Conservation (phyloP, 2,113 vertebrate species). For the human region DNA sequence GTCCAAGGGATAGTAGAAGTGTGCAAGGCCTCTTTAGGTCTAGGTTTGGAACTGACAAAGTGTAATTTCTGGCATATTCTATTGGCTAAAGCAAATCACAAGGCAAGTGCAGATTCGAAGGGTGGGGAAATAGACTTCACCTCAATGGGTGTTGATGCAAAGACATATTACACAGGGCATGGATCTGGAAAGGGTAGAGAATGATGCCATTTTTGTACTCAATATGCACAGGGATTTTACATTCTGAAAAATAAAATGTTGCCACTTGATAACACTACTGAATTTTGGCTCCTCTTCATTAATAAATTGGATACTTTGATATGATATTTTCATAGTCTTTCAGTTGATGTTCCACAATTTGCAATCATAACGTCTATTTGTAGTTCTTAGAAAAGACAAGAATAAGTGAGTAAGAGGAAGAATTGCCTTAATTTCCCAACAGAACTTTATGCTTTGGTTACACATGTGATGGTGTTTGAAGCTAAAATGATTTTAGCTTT, state of each 20-base stretch:
- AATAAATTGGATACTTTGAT: not conserved
- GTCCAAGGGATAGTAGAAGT: not conserved
- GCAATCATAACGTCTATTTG: not conserved
- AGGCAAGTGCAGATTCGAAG: not conserved
- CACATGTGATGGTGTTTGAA: not conserved
- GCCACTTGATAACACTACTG: not conserved
- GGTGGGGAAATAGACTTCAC: not conserved
- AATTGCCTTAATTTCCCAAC: not conserved
- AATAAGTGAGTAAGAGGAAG: not conserved
- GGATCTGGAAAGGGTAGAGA: not conserved
- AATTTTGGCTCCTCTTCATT: not conserved
- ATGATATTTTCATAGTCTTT: conserved; percentile 18
- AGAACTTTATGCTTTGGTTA: conserved; percentile 28
- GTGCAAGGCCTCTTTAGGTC: not conserved
- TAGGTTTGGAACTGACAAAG: not conserved
- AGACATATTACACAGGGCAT: not conserved
- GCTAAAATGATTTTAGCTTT: not conserved
- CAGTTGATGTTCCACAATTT: not conserved
- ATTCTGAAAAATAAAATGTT: conserved; percentile 16
- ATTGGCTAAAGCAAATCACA: not conserved
- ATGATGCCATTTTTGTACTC: not conserved
- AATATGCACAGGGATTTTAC: not conserved
- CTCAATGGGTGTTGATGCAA: not conserved
- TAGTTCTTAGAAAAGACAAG: not conserved
- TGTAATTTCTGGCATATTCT: not conserved